phyloP scores from a whole-genome alignment of 2,797 vertebrate genomes.

The Trichosurus vulpecula region DNA sequence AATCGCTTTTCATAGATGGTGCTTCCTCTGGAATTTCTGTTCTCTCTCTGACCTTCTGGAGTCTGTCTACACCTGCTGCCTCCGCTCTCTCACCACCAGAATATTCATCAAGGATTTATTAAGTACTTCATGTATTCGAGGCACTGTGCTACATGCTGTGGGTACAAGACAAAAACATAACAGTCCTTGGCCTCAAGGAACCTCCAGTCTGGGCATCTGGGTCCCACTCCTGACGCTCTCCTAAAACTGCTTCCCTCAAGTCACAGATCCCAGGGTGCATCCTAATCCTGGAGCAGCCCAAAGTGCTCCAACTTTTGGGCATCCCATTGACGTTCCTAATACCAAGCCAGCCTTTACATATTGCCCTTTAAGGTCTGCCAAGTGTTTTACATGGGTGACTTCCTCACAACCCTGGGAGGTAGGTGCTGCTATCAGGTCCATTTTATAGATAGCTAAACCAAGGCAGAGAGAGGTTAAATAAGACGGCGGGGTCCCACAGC shows the following conservation, averaged over 20 bases:
- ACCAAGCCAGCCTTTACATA: not conserved
- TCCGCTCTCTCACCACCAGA: not conserved
- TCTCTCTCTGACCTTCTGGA: not conserved
- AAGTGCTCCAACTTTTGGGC: not conserved
- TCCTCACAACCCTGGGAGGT: not conserved
- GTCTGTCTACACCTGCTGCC: not conserved
- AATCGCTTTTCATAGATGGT: not conserved
- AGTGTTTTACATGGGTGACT: not conserved
- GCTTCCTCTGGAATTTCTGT: not conserved
- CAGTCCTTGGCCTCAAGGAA: not conserved
- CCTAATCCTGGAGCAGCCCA: not conserved
- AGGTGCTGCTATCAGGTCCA: too few relatives aligned
- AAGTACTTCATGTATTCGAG: not conserved
- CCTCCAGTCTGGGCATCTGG: not conserved
- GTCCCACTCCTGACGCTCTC: not conserved
- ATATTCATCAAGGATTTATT: not conserved
- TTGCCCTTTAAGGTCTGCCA: not conserved
- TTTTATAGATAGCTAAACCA: not conserved
- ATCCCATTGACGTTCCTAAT: not conserved
- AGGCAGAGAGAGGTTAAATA: not conserved
- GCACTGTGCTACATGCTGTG: not conserved
- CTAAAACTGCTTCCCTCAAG: not conserved
- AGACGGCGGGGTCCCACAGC: not conserved
- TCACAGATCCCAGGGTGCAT: not conserved
- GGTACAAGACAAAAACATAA: not conserved